A percentile compares a stretch with the other conserved stretches of the same genome.
Conservation (phyloP, 1,140 invertebrate genomes). For the Galleria mellonella region DNA sequence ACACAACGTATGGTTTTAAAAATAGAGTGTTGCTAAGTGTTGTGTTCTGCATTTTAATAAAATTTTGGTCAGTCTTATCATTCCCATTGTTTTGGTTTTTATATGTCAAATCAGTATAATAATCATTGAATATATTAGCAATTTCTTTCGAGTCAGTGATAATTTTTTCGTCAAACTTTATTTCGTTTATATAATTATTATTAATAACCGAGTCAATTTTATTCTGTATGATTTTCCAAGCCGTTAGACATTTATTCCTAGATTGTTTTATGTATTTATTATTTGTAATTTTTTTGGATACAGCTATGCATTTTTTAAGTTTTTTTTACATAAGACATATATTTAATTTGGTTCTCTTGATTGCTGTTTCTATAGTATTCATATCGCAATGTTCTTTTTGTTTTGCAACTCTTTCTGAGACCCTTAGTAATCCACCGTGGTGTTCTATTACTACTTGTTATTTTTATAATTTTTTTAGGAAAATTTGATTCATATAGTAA, state of each 20-base stretch:
- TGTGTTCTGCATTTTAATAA: neutral
- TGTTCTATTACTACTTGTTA: no score
- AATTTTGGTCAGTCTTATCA: no score
- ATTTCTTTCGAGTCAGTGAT: neutral
- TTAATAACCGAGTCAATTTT: no score
- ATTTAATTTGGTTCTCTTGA: neutral
- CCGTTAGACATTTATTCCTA: neutral
- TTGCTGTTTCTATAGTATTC: neutral
- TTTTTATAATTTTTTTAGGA: no score
- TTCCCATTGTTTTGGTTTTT: neutral
- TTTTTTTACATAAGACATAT: no score
- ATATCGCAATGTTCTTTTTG: no score
- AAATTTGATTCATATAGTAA: slow-evolving; percentile 8
- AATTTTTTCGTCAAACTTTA: neutral
- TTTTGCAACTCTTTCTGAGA: no score
- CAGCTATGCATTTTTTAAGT: no score
- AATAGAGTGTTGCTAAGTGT: neutral
- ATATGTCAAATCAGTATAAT: neutral
- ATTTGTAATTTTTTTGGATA: neutral
- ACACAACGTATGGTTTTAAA: neutral
- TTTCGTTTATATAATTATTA: no score
- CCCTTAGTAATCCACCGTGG: slow-evolving; percentile 12
- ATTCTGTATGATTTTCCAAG: neutral
- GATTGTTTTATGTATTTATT: no score
- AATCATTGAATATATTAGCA: neutral